Evolutionary conservation across 2,888 invertebrate genomes (phyloP), one percentile per base, ranked within the genome.

Genomic region (Bibio marci): DNA sequence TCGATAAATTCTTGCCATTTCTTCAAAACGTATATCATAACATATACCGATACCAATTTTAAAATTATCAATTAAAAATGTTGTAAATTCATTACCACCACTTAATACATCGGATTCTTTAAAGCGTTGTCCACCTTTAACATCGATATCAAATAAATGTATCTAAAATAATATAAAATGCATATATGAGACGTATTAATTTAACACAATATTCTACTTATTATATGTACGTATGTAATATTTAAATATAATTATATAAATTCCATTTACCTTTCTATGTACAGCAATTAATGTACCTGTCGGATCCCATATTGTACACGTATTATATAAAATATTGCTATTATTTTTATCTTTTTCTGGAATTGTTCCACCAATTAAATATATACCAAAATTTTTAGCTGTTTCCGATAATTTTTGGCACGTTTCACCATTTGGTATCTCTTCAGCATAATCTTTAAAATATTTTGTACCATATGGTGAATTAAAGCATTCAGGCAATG

Each of bases 71-170:
- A 76, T 71, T 27, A 80, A 67, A 52, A 94, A 80, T 0, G 70
- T 76, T 0, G 79, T 78, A 38, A 90, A 61, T 4, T 71, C 58
- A 51, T 78, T 67, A 0, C 94, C 95, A 1, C 85, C 67, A 15
- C 72, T 70, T 2, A 95, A 61, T 1, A 77, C 76, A 41, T 88
- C 83, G 0, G 92, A 94, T 58, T 95, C 95, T 52, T 83, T 81
- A 56, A 95, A 94, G 1, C 76, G 78, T n/a, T 94, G 83, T 53
- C 85, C 81, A 31, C 80, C 83, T 37, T 91, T 90, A 38, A 97
- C 81, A 57, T 94, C 85, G 49, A 97, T 92, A 61, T 97, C 94
- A 61, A 95, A 95, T 35, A 95, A 68, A 61, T 95, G 95, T 57
- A 92, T 70, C 81, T 82, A 57, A 28, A 15, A 4, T 7, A 31